These are phyloP conservation scores for Cariama cristata DNA, from an alignment of 2,113 vertebrate genomes.

Conservation along the genomic window DNA sequence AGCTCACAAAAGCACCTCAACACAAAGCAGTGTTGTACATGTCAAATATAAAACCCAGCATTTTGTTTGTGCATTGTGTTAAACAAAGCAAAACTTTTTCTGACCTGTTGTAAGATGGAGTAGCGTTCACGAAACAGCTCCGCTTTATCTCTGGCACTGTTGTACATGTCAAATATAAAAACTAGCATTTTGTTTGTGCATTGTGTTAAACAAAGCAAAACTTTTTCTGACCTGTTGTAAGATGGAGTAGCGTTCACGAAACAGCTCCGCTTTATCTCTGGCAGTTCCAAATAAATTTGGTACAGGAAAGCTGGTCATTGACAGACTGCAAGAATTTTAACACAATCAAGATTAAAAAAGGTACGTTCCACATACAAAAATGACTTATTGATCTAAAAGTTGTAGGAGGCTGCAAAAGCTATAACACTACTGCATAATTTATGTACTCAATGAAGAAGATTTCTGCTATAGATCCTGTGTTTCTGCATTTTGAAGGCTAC, in stretches of 20 bases:
- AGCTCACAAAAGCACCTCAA: too few species aligned
- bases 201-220: neutral
- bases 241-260: conserved; percentile 91
- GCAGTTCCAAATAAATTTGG: conserved; percentile 88
- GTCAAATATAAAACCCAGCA: neutral
- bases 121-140: conserved; percentile 94
- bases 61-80: neutral
- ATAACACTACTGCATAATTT: fast-evolving
- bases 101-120: conserved; percentile 90
- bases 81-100: neutral
- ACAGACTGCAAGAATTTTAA: conserved; percentile 76
- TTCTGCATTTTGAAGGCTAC: neutral
- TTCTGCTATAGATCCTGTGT: neutral
- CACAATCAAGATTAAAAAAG: neutral
- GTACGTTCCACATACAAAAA: neutral
- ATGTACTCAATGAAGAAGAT: neutral
- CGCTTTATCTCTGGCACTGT: too few species aligned
- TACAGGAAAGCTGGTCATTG: conserved; percentile 84
- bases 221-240: conserved; percentile 85
- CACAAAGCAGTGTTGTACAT: neutral
- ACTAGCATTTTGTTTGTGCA: neutral
- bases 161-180: neutral
- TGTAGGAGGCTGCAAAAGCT: neutral
- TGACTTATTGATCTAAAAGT: neutral
- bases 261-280: conserved; percentile 93